These are phyloP conservation scores for Idaea dimidiata DNA, from an alignment of 2,888 invertebrate genomes.

Conservation along the genomic window DNA sequence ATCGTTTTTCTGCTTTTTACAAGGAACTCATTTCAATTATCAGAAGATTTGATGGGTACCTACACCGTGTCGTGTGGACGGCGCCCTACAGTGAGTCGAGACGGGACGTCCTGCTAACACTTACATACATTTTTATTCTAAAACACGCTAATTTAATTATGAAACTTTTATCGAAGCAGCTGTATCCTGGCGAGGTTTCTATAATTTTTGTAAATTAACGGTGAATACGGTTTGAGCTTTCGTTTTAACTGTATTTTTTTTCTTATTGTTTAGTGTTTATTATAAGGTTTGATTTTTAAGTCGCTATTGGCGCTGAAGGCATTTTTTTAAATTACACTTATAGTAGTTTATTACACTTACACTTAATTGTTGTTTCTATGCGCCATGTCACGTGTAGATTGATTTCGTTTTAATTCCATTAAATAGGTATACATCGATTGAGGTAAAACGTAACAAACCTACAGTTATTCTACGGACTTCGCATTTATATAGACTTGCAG, in stretches of 20 bases:
- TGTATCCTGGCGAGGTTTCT: conserved; percentile 63
- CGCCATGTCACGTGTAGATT: too few relatives aligned
- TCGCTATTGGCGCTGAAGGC: too few relatives aligned
- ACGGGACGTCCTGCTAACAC: conserved; percentile 48
- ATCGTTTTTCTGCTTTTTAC: conserved; percentile 80
- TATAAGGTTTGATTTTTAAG: conserved; percentile 24
- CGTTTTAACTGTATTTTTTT: conserved; percentile 36
- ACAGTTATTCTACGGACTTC: too few relatives aligned
- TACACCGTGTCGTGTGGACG: conserved; percentile 60
- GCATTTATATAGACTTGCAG: too few relatives aligned
- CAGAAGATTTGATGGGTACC: conserved; percentile 74
- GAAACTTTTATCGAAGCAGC: conserved; percentile 58
- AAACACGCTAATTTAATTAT: conserved; percentile 78
- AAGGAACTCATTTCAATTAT: conserved; percentile 81
- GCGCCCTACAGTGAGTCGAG: conserved; percentile 65
- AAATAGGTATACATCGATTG: too few relatives aligned
- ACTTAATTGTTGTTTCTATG: too few relatives aligned
- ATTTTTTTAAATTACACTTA: too few relatives aligned
- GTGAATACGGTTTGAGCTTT: conserved; percentile 40
- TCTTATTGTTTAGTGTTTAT: conserved; percentile 27
- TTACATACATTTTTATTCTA: conserved; percentile 60
- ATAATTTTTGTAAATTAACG: conserved; percentile 63
- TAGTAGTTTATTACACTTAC: too few relatives aligned
- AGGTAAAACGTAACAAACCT: too few relatives aligned
- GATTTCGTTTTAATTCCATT: too few relatives aligned